Conservation (phyloP, 2,888 invertebrate genomes). For the Leistus spinibarbis region DNA sequence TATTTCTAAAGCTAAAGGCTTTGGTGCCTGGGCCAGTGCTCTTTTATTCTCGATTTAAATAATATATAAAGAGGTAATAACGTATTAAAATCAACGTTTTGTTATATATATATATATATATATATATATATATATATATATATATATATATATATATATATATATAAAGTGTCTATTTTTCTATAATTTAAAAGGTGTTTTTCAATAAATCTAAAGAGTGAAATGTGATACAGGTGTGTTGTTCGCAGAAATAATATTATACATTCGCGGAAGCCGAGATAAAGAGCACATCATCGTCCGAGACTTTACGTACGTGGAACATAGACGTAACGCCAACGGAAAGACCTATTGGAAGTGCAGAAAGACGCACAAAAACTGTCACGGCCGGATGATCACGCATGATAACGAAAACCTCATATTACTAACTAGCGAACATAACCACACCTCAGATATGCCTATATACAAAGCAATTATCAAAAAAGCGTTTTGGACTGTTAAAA, state of each 20-base stretch:
- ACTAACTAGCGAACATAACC: not conserved
- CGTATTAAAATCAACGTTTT: too few relatives aligned
- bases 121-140: too few relatives aligned
- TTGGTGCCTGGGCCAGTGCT: too few relatives aligned
- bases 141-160: too few relatives aligned
- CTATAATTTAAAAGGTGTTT: not conserved
- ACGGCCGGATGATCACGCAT: not conserved
- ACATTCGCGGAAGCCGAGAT: constrained; percentile 48
- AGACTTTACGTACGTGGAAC: constrained; percentile 52
- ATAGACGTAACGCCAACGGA: constrained; percentile 41
- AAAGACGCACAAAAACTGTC: not conserved
- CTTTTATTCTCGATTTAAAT: too few relatives aligned
- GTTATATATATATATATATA: too few relatives aligned
- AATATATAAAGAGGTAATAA: too few relatives aligned
- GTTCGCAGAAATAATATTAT: constrained; percentile 49
- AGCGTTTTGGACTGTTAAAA: not conserved
- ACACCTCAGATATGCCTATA: not conserved
- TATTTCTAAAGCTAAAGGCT: too few relatives aligned
- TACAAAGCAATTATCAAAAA: not conserved
- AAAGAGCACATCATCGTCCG: constrained; percentile 51
- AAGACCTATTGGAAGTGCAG: not conserved
- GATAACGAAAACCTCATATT: not conserved
- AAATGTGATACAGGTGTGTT: constrained; percentile 39
- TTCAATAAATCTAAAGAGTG: not conserved
- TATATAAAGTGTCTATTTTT: not conserved